phyloP scores from a whole-genome alignment of 2,888 invertebrate species.

The Xanthia icteritia region DNA sequence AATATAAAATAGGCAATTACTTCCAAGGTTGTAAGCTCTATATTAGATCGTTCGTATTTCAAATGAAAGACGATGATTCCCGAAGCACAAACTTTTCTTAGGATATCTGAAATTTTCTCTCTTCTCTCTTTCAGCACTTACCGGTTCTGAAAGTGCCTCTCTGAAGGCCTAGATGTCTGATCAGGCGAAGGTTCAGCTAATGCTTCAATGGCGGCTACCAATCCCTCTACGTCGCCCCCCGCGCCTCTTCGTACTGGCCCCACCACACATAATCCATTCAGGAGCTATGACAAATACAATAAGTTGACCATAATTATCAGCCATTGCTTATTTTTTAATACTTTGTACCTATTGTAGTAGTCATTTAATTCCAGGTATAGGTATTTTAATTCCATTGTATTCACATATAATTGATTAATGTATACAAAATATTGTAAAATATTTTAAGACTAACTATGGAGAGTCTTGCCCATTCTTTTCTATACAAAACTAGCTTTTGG shows the following conservation, averaged over 20 bases:
- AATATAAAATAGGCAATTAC: too few relatives aligned
- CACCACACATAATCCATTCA: slow-evolving; percentile 95
- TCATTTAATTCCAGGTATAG: neutral
- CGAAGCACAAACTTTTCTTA: neutral
- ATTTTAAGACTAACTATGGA: too few relatives aligned
- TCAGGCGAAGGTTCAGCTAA: slow-evolving; percentile 95
- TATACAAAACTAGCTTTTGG: neutral
- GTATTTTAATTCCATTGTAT: too few relatives aligned
- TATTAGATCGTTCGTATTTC: neutral
- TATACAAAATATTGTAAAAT: neutral
- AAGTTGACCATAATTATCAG: neutral
- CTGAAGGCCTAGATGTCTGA: slow-evolving; percentile 90
- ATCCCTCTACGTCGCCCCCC: slow-evolving; percentile 93
- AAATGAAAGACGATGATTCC: neutral
- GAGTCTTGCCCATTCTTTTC: neutral
- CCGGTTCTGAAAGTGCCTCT: slow-evolving; percentile 85
- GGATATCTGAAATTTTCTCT: neutral
- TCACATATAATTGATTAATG: neutral
- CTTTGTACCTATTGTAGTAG: neutral
- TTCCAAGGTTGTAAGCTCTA: too few relatives aligned
- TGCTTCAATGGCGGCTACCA: slow-evolving; percentile 96
- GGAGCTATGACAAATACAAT: slow-evolving; percentile 89
- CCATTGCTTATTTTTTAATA: neutral
- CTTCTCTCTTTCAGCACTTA: slow-evolving; percentile 56
- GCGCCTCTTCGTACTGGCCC: slow-evolving; percentile 93